Percentiles rank a stretch among this genome's conserved stretches.
Conservation (phyloP, 2,797 vertebrate genomes). For the Chelidonichthys spinosus region DNA sequence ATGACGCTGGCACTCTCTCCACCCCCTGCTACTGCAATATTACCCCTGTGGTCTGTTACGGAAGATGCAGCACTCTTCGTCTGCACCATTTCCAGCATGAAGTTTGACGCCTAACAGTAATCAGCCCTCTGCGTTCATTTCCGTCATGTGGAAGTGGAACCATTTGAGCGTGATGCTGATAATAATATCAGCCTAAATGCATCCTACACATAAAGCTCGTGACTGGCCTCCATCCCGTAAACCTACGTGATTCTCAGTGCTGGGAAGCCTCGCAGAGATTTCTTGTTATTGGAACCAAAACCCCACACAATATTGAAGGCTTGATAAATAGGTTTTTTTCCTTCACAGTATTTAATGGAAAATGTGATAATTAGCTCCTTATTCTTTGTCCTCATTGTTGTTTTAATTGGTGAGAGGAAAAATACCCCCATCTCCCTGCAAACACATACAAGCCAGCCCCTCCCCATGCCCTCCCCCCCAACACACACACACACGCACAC, state of each 20-base stretch:
- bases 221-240: conserved; percentile 73
- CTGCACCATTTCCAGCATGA: conserved; percentile 83
- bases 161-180: conserved; percentile 73
- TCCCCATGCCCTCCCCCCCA: conserved; percentile 68
- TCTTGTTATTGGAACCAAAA: conserved; percentile 36
- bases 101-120: conserved; percentile 82
- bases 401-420: conserved; percentile 77
- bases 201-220: conserved; percentile 77
- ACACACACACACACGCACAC: conserved; percentile 56
- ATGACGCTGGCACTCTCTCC: conserved; percentile 83
- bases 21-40: conserved; percentile 81
- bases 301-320: conserved; percentile 29
- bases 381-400: conserved; percentile 72
- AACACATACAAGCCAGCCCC: conserved; percentile 63
- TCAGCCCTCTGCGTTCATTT: conserved; percentile 76
- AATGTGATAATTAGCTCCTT: conserved; percentile 43
- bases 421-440: conserved; percentile 66
- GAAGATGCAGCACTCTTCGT: conserved; percentile 80
- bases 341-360: conserved; percentile 29
- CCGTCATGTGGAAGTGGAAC: conserved; percentile 75
- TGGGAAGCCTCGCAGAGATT: conserved; percentile 59
- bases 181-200: conserved; percentile 80
- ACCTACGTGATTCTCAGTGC: conserved; percentile 61
- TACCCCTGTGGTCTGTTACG: conserved; percentile 80
- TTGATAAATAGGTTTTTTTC: conserved; percentile 30